Evolutionary conservation across 2,113 vertebrate species (phyloP), one percentile per base, ranked within the genome.

Genomic region (Ascaphus truei): DNA sequence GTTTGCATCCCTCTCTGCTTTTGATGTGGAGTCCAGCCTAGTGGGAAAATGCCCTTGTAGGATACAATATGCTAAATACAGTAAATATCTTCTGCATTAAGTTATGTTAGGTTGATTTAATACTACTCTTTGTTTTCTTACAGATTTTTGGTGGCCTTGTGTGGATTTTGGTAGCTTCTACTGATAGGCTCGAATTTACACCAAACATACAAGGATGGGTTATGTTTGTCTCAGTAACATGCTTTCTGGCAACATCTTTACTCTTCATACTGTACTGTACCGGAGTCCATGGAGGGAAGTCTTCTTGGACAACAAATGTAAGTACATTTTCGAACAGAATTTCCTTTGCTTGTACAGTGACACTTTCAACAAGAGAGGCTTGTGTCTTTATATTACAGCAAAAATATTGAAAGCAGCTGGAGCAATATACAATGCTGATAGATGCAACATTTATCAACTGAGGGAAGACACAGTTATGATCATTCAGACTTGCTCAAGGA

Each of bases 151-250:
- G 92, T 1, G 90, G 92, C 30, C 76, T 93, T 57, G 90, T 93
- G 2, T 94, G 92, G 92, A 92, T 86, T 33, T 84, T 94, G 43
- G 74, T 93, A 5, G 88, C 91, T 2, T 91, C 90, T 0, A 85
- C 84, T 2, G 23, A 0, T 0, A 66, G 93, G 6, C 0, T 0
- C 0, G 1, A 3, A 2, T 27, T 27, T 2, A 2, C 52, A 0
- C 5, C 6, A 0, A 78, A 89, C 56, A 68, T 85, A 22, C 76
- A 85, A 75, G 92, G 89, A 51, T 94, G 92, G 91, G 89, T 93
- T 72, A 93, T 93, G 92, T 92, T 91, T 4, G 89, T 92, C 31
- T 93, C 91, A 0, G 39, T 93, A 63, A 91, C 92, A 82, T 93
- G 92, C 75, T 93, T 93, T 2, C 8, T 92, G 16, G 11, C 82